Base-by-base conservation (phyloP, 2,113 vertebrate genomes). In the Cyanoramphus novaezelandiae region DNA sequence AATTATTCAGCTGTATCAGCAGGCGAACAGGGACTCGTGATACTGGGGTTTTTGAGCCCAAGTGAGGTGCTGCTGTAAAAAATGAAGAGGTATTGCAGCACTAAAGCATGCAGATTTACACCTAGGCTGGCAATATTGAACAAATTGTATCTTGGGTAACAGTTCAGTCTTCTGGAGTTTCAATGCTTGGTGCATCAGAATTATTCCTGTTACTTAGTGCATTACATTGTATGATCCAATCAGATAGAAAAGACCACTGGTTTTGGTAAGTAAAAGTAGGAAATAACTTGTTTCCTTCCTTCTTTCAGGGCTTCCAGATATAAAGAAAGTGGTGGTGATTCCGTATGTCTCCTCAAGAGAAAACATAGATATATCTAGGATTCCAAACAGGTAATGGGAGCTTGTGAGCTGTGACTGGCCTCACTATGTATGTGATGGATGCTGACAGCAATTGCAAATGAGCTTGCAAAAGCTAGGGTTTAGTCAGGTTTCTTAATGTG, bases 301-400 rank as follows among this genome's bases (percentile, higher is more conserved):
- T 49, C 9, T 93, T 44, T 35, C 88, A 99, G 99, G 99, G 20
- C 98, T 99, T 16, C 99, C 99, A 8, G 99, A 99, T 93, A 76
- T 99, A 69, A 97, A 98, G 91, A 99, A 98, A 90, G 99, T 99
- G 35, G 99, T 99, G 65, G 97, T 99, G 68, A 98, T 99, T 76
- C 99, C 99, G 2, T 99, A 99, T 4, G 95, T 98, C 7, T 94
- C 95, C 6, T 95, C 98, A n/a, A 98, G 97, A 96, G 98, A 99
- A 13, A 97, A 98, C 25, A 98, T 98, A 6, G 99, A 99, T 97
- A 97, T 99, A 89, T 99, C 99, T 63, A 99, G 97, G 96, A 99
- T 99, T 80, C 98, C 99, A 20, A 98, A 99, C 96, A 99, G 99
- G 98, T 98, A 72, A 82, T 50, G 47, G 33, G 43, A 46, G 20